Evolutionary conservation across 2,113 vertebrate genomes (phyloP), one percentile per base, ranked within the genome.

Genomic region (Halcyon malimbica): DNA sequence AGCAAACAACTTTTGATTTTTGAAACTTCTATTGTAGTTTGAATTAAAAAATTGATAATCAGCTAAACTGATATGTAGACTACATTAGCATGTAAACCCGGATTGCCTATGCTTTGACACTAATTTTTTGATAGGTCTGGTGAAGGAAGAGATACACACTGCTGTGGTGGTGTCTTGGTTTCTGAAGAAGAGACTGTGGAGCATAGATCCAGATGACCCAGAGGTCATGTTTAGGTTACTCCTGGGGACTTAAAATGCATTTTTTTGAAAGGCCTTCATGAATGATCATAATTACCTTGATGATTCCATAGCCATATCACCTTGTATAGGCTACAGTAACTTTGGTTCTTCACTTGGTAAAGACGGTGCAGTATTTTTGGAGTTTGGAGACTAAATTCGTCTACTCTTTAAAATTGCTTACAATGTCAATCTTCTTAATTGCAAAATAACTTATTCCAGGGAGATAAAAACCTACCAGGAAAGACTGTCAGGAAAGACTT

Each of bases 1-100:
- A n/a, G 1, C 0, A 77, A 81, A 41, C 1, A 51, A 51, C 1
- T 16, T n/a, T 6, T 24, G 4, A 1, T 21, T 48, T 69, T 63
- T 53, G 16, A 20, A 64, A n/a, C 2, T 26, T 56, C 23, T 51
- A 2, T 41, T 39, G 10, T 24, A 70, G 10, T 44, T 87, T 75
- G 2, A 3, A n/a, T 46, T 5, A 21, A 57, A 26, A 86, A 75
- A 1, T 15, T 63, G 10, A n/a, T 41, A 21, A 81, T 46, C 25
- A 37, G 7, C 7, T 77, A 26, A 88, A 71, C 4, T 51, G 20
- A 42, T 62, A 37, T 16, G 35, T 19, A 41, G 11, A 8, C 28
- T 21, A 10, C 4, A 56, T 37, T n/a, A 56, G 2, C 10, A 1
- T 67, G 9, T 63, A 21, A 81, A 51, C 18, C 15, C 67, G 28